Conservation (phyloP, 2,888 invertebrate genomes). For the Parochlus steinenii region DNA sequence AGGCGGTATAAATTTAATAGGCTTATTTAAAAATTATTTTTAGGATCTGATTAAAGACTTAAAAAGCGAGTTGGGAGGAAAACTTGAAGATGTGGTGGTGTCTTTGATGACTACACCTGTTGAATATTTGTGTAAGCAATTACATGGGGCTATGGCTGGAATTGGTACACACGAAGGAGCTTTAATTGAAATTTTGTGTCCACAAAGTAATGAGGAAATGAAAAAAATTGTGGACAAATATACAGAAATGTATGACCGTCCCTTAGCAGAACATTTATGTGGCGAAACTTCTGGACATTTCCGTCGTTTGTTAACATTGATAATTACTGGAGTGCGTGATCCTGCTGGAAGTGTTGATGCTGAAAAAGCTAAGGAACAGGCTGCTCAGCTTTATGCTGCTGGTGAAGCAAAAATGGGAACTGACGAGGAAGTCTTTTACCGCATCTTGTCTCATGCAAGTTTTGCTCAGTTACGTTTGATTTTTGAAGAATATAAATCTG, state of each 20-base stretch:
- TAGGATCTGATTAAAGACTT: conserved; percentile 50
- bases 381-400: conserved; percentile 49
- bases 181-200: conserved; percentile 59
- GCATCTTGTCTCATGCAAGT: conserved; percentile 52
- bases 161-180: conserved; percentile 57
- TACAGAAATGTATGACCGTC: conserved; percentile 43
- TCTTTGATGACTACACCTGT: conserved; percentile 50
- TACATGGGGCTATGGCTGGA: conserved; percentile 57
- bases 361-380: conserved; percentile 46
- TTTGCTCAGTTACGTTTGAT: conserved; percentile 48
- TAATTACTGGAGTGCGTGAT: conserved; percentile 46
- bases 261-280: conserved; percentile 53
- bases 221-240: conserved; percentile 38
- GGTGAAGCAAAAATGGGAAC: conserved; percentile 54
- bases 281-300: conserved; percentile 64
- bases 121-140: conserved; percentile 54
- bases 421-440: conserved; percentile 50
- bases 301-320: conserved; percentile 51
- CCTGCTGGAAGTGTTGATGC: conserved; percentile 43
- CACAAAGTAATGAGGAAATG: conserved; percentile 48
- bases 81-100: conserved; percentile 56
- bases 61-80: conserved; percentile 56
- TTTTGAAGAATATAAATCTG: conserved; percentile 52
- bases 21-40: conserved; percentile 12
- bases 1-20: conserved; percentile 2